Evolutionary conservation across 2,888 invertebrate genomes (phyloP), one percentile per base, ranked within the genome.

Genomic region (Oscheius sp.): DNA sequence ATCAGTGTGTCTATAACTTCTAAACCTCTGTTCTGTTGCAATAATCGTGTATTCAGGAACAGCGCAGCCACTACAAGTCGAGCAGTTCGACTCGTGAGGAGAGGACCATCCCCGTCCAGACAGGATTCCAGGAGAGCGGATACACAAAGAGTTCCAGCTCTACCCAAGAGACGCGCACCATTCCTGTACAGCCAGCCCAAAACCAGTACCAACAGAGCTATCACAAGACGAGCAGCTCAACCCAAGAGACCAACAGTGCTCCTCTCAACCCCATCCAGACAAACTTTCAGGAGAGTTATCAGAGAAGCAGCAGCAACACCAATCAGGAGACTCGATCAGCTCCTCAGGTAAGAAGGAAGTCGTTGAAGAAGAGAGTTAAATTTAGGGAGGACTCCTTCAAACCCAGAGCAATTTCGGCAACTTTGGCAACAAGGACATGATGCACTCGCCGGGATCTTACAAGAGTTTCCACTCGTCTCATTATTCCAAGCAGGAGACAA

Each of bases 401-500:
- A 66, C 66, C 27, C 66, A 66, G 35, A 52, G 66, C 2, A 52
- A 52, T n/a, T 35, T 35, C 9, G 35, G 35, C 35, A 9, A 35
- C 35, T 16, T 58, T 25, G 43, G 45, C 21, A 25, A 59, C 16
- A 45, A 43, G 21, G 29, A 66, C 7, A 52, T 45, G 58, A 23
- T 69, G 18, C 69, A 56, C 27, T 69, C 69, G 35, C 72, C 72
- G 5, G 64, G 55, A 1, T 72, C 72, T 5, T 72, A 72, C 72
- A 72, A 72, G 58, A 72, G 72, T 45, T 72, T 55, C 59, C 55
- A 53, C 12, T 72, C 72, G 1, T 72, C 72, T 55, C 72, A 66
- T 55, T 72, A 72, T 27, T 72, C 72, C 43, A 72, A 72, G 29
- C 64, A 72, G 29, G 70, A 78, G 13, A 80, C 80, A 0, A 80